Base-by-base conservation (phyloP, 2,113 vertebrate species). In the Xenopus laevis region DNA sequence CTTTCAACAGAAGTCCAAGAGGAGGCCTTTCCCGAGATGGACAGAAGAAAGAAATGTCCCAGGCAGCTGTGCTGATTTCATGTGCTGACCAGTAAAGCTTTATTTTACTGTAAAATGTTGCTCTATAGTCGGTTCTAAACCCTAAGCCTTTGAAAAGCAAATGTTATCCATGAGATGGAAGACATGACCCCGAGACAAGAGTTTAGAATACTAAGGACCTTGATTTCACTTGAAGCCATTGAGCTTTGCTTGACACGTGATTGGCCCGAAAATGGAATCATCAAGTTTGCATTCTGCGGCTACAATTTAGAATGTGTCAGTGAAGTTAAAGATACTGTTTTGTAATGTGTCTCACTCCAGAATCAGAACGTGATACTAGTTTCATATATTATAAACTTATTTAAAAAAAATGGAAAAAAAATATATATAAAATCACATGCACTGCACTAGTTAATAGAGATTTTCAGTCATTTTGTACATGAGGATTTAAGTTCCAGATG, bases 21-120 rank as follows among this genome's bases (percentile, higher is more conserved):
- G 85, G 91, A 64, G 84, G 95, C 78, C 85, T 90, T 66, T 87
- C 94, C 79, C 89, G 86, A 46, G 96, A 98, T 18, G 92, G 92
- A 89, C 95, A 96, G 93, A 93, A 94, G 86, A 98, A 97, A 82
- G 96, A 99, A 86, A 95, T 98, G 80, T 85, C 91, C 81, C 94
- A 96, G 92, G 92, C 95, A 86, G 92, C 94, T 72, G 93, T 99
- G 82, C 96, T 98, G 85, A 98, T 99, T 89, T 98, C 95, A 89
- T 99, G 97, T 16, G 96, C 97, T 83, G 97, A 99, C 87, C 97
- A 99, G 93, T 99, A 94, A 99, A 85, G 84, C 86, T 86, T 87
- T 82, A 83, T 85, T 83, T 85, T 83, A 85, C 89, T 89, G 88
- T 89, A 88, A 89, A 90, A 91, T 86, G 80, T 92, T 89, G 88